These are phyloP conservation scores for Glyphotaelius pellucidus DNA, from an alignment of 2,888 invertebrate species.

Conservation along the genomic window DNA sequence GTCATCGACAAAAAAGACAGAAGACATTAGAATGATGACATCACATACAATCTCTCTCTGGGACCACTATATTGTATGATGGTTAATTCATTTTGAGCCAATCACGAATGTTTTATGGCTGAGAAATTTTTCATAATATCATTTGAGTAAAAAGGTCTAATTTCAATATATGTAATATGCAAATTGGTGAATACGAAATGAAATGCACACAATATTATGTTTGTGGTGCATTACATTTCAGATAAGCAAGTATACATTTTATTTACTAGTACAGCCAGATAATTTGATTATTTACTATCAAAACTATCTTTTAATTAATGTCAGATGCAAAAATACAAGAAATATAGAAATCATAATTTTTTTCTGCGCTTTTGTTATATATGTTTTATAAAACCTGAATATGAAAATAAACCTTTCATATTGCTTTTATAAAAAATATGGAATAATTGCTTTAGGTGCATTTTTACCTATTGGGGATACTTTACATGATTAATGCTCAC, in stretches of 20 bases:
- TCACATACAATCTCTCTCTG: too few relatives aligned
- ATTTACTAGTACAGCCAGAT: neutral
- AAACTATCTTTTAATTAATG: neutral
- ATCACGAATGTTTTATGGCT: neutral
- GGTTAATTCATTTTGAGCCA: neutral
- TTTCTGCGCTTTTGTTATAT: neutral
- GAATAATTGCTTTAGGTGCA: neutral
- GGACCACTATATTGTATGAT: neutral
- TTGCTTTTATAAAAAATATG: neutral
- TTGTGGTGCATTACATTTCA: neutral
- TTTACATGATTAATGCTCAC: neutral
- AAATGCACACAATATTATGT: neutral
- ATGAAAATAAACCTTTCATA: slow-evolving; percentile 11
- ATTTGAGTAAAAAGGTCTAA: neutral
- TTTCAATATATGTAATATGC: neutral
- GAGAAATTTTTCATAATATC: neutral
- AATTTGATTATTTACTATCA: neutral
- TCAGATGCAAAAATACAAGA: neutral
- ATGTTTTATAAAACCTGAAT: slow-evolving; percentile 5
- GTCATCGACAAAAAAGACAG: too few relatives aligned
- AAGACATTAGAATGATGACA: too few relatives aligned
- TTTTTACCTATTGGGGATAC: neutral
- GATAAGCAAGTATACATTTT: neutral
- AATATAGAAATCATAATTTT: neutral
- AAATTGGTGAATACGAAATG: neutral